A percentile compares a stretch with the other conserved stretches of the same genome.
These are phyloP conservation scores for Sebastes minor DNA, from an alignment of 2,797 vertebrate species.

Conservation along the genomic window DNA sequence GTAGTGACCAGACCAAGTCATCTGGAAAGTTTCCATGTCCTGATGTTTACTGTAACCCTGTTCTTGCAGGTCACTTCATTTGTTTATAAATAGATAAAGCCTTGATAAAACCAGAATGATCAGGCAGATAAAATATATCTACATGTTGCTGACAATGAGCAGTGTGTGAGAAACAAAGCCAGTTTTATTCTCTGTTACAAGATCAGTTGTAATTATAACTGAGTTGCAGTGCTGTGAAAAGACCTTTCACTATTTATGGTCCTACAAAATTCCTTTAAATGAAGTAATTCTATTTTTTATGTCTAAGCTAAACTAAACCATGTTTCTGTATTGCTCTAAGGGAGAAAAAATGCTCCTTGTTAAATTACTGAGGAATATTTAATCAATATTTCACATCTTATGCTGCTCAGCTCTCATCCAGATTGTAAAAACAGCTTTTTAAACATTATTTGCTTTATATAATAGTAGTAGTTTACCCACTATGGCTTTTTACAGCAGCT, in stretches of 20 bases:
- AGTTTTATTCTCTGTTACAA: neutral
- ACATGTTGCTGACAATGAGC: neutral
- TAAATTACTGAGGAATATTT: neutral
- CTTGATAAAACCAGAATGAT: constrained; percentile 10
- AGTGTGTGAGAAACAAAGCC: neutral
- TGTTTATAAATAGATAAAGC: constrained; percentile 32
- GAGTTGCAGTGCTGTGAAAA: neutral
- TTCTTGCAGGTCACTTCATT: constrained; percentile 5
- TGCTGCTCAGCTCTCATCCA: neutral
- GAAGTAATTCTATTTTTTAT: neutral
- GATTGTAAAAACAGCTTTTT: neutral
- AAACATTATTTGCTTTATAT: neutral
- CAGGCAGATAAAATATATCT: neutral
- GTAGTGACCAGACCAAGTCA: constrained; percentile 26
- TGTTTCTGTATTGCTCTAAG: neutral
- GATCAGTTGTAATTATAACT: neutral
- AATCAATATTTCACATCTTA: neutral
- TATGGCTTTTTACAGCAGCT: neutral
- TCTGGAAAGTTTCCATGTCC: constrained; percentile 38
- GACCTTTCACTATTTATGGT: neutral
- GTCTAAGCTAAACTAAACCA: neutral
- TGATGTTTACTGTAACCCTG: constrained; percentile 36
- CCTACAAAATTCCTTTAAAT: neutral
- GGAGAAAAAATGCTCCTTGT: neutral
- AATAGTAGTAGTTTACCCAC: neutral